Base-by-base conservation (phyloP, 2,888 invertebrate species). In the Pristionchus maxplancki region DNA sequence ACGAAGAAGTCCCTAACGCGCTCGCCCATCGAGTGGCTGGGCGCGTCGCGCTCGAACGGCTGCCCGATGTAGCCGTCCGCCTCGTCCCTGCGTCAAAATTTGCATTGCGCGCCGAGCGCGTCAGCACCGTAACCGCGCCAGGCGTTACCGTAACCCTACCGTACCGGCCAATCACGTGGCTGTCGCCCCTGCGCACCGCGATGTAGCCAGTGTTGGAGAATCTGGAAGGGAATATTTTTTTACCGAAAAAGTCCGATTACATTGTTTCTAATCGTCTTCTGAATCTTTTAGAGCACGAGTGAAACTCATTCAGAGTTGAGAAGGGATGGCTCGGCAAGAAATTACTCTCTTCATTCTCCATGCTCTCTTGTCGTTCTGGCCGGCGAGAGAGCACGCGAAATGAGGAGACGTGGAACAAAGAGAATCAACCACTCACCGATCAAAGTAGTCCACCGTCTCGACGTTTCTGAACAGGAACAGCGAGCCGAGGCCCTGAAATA, bases 161-260 rank as follows among this genome's bases (percentile, higher is more conserved):
- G 11, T 20, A 62, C 88, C 84, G 28, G 82, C 90, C 91, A 62
- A 90, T 90, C 0, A 86, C 74, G 67, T 91, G 91, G 34, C 88
- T 64, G 86, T 91, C 90, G 34, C 89, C 90, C 1, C 81, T 0
- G 20, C 87, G 50, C 48, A 91, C 83, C n/a, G 64, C 67, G n/a
- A 89, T 89, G 86, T 92, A 92, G 24, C 92, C 92, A 37, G 91
- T 91, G 67, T 91, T 90, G n/a, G 91, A 90, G 86, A 91, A 92
- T 78, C 91, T 87, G 48, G n/a, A 71, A 87, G 31, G 6, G 44
- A 40, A 20, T 20, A 31, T 74, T 37, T 28, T 67, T 1, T 5
- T 20, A 31, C 11, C 4, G 58, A 58, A 58, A 24, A 58, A 58
- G 53, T 44, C n/a, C 24, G 24, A 58, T n/a, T 9, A 20, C 5